phyloP scores from a whole-genome alignment of 2,797 vertebrate genomes.

The Chrysocyon brachyurus region DNA sequence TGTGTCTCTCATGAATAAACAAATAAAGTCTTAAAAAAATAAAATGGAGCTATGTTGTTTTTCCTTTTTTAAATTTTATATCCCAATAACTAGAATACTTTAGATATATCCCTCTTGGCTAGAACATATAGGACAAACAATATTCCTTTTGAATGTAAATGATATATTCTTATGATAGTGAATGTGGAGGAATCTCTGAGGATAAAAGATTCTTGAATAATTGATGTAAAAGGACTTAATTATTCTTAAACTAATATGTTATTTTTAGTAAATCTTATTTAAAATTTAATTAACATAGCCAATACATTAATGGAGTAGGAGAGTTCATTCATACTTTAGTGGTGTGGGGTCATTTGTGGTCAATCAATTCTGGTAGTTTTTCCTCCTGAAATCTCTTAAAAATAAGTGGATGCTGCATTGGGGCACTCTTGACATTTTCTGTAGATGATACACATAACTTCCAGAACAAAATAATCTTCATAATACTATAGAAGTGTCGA shows the following conservation, averaged over 20 bases:
- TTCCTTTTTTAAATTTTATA: background rate
- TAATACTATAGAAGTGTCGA: background rate
- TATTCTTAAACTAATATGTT: background rate
- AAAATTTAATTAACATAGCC: background rate
- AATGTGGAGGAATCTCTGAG: background rate
- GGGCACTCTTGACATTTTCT: background rate
- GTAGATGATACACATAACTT: background rate
- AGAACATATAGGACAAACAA: background rate
- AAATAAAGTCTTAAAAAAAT: too few species aligned
- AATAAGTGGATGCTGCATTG: background rate
- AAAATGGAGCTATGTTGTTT: background rate
- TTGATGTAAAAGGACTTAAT: background rate
- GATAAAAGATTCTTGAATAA: constrained; percentile 15
- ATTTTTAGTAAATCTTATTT: background rate
- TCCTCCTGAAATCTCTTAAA: background rate
- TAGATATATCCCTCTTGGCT: background rate
- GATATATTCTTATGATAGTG: background rate
- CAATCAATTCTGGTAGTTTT: background rate
- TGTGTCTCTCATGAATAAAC: too few species aligned
- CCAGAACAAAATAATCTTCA: background rate
- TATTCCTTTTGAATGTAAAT: background rate
- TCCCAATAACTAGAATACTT: background rate
- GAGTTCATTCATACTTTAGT: constrained; percentile 12
- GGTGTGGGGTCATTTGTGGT: background rate
- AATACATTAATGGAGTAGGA: background rate